Percentiles rank a stretch among this genome's conserved stretches.
phyloP scores from a whole-genome alignment of 2,888 invertebrate genomes.

The Oscheius sp. region DNA sequence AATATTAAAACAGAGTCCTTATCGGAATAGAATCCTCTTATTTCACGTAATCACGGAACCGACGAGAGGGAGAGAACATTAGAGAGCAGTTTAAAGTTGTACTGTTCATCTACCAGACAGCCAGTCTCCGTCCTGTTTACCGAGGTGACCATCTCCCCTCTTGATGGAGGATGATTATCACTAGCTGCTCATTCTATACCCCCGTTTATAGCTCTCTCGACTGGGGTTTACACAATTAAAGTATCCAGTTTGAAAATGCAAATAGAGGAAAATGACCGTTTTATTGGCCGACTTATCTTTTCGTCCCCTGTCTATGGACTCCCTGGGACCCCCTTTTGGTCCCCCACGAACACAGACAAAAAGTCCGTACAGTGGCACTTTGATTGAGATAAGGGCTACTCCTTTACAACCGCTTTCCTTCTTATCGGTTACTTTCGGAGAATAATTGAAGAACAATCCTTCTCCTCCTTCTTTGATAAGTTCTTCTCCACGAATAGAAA shows the following conservation, averaged over 20 bases:
- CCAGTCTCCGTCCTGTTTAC: conserved; percentile 4
- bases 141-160: conserved; percentile 4
- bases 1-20: neutral
- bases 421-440: neutral
- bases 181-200: neutral
- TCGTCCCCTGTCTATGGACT: neutral
- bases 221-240: conserved; percentile 22
- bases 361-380: conserved; percentile 12
- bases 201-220: conserved; percentile 10
- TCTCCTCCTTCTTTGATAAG: neutral
- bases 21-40: conserved; percentile 15
- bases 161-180: no score
- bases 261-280: neutral
- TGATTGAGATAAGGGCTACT: conserved; percentile 13
- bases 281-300: no score
- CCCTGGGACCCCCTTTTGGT: neutral
- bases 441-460: no score
- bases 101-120: neutral
- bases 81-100: neutral
- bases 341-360: neutral
- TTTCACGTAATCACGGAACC: conserved; percentile 21
- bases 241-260: neutral
- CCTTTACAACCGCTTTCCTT: conserved; percentile 12
- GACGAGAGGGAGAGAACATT: neutral
- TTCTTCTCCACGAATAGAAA: neutral